phyloP scores from a whole-genome alignment of 2,113 vertebrate species.

The Hemicordylus capensis region DNA sequence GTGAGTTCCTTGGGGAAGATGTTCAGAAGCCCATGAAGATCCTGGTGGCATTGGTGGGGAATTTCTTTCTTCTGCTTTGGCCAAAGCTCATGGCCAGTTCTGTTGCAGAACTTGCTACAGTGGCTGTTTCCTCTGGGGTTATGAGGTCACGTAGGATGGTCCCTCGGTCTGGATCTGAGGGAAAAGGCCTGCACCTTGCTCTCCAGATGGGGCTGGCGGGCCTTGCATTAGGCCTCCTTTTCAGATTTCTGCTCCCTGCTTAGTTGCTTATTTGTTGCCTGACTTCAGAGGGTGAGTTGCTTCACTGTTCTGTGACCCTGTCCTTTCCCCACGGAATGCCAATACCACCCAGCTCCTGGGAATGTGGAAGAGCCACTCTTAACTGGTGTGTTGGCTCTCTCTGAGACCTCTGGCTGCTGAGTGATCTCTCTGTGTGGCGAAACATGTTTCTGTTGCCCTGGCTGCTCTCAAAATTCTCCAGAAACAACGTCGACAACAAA shows the following conservation, averaged over 20 bases:
- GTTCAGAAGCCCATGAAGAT: not conserved
- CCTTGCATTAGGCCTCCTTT: rapidly evolving
- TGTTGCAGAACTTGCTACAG: not conserved
- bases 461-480: not conserved
- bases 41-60: rapidly evolving
- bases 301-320: rapidly evolving
- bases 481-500: not conserved
- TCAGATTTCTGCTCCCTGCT: not conserved
- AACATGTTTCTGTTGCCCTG: not conserved
- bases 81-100: too few relatives aligned
- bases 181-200: too few relatives aligned
- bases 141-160: rapidly evolving
- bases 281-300: not conserved
- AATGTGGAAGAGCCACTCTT: rapidly evolving
- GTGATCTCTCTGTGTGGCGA: constrained; percentile 6
- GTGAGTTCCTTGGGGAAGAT: not conserved
- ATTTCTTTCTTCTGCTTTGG: not conserved
- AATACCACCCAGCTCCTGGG: not conserved
- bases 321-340: rapidly evolving
- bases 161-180: too few relatives aligned
- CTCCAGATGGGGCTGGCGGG: not conserved
- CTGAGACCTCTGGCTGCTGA: rapidly evolving
- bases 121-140: not conserved
- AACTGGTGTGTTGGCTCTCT: not conserved
- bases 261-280: rapidly evolving